These are phyloP conservation scores for Horisme vitalbata DNA, from an alignment of 2,888 invertebrate species.

Conservation along the genomic window DNA sequence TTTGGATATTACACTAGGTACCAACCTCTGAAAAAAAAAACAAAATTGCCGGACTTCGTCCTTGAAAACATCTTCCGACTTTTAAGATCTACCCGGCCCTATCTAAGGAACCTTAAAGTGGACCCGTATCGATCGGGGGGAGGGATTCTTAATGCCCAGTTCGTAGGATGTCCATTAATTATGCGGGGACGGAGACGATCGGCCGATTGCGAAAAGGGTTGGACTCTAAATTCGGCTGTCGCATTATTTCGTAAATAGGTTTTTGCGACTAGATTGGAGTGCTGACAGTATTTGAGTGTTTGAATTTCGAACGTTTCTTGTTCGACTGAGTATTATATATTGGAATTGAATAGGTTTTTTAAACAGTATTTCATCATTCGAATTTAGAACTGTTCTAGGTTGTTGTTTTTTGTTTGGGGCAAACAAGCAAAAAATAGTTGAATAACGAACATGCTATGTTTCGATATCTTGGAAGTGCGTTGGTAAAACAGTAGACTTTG, in stretches of 20 bases:
- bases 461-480: too few species aligned
- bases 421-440: too few species aligned
- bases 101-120: conserved; percentile 54
- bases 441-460: too few species aligned
- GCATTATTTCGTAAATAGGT: conserved; percentile 34
- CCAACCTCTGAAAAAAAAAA: not conserved
- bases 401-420: too few species aligned
- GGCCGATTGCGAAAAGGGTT: conserved; percentile 40
- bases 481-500: too few species aligned
- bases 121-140: conserved; percentile 59
- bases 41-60: not conserved
- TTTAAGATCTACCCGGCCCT: conserved; percentile 4
- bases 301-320: not conserved
- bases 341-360: too few species aligned
- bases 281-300: not conserved
- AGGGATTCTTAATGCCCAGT: conserved; percentile 73
- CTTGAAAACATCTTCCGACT: conserved; percentile 1
- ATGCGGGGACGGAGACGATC: conserved; percentile 60
- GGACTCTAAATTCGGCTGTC: conserved; percentile 27
- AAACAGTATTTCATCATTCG: too few species aligned
- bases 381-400: too few species aligned
- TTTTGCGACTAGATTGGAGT: conserved; percentile 16
- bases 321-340: not conserved
- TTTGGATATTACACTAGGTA: too few species aligned
- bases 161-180: conserved; percentile 75